A percentile compares a stretch with the other conserved stretches of the same genome.
These are phyloP conservation scores for Nycticorax nycticorax DNA, from an alignment of 2,113 vertebrate genomes.

Conservation along the genomic window DNA sequence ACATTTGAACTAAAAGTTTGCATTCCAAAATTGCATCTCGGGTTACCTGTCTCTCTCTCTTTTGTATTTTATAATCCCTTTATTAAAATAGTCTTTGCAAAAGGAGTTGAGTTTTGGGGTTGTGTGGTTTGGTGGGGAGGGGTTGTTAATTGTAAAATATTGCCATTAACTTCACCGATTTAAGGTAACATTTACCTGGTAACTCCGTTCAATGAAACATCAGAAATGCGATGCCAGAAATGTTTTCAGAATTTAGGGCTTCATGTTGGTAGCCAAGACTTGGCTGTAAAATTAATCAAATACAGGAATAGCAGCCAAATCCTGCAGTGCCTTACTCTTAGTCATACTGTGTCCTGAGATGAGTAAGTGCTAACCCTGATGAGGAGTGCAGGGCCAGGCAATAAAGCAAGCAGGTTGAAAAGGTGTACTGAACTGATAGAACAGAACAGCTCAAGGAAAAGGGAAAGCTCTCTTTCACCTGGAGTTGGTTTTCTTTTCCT, in stretches of 20 bases:
- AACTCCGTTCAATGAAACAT: neutral
- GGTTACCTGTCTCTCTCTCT: constrained; percentile 70
- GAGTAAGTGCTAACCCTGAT: neutral
- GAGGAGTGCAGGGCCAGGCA: neutral
- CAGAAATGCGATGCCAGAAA: neutral
- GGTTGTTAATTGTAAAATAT: constrained; percentile 6
- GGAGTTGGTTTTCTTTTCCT: constrained; percentile 8
- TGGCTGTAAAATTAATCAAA: neutral
- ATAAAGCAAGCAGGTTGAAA: neutral
- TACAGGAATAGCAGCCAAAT: neutral
- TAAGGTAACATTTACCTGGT: neutral
- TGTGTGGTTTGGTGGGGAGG: neutral
- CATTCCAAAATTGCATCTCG: constrained; percentile 75
- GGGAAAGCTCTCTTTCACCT: neutral
- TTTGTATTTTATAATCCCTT: constrained; percentile 74
- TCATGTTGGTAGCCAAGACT: neutral
- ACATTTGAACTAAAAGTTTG: constrained; percentile 79
- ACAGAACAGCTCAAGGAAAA: neutral
- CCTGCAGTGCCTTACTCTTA: neutral
- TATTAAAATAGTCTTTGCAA: constrained; percentile 67
- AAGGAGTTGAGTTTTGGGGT: neutral
- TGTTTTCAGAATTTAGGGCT: neutral
- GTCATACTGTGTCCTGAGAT: neutral
- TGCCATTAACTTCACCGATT: constrained; percentile 20
- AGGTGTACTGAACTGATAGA: neutral